Percentiles rank a stretch among this genome's conserved stretches.
Conservation (phyloP, 2,797 vertebrate genomes). For the Tenualosa ilisha region DNA sequence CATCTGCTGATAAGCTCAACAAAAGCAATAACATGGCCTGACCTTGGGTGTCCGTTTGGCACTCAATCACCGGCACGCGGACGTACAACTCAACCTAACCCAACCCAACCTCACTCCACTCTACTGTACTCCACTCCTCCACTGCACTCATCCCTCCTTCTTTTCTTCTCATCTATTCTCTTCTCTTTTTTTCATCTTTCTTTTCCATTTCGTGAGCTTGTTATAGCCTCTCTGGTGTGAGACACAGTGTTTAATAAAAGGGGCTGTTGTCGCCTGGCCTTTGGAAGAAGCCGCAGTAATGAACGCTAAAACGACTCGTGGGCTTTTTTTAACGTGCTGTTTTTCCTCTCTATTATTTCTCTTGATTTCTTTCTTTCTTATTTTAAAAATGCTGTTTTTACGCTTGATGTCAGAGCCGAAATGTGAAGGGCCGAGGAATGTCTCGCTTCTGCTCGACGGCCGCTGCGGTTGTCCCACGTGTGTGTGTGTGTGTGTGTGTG, state of each 20-base stretch:
- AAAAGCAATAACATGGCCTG: conserved; percentile 1
- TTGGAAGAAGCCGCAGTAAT: not conserved
- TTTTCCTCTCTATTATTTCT: not conserved
- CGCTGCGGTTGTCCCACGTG: not conserved
- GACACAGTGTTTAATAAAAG: not conserved
- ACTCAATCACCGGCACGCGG: not conserved
- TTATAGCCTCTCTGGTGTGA: not conserved
- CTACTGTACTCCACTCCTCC: not conserved
- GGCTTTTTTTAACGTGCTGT: not conserved
- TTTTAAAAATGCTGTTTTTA: not conserved
- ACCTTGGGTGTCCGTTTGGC: not conserved
- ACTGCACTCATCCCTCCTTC: not conserved
- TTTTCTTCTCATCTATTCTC: conserved; percentile 42
- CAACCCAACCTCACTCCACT: not conserved
- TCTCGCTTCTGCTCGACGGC: not conserved
- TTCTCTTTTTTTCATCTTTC: conserved; percentile 45
- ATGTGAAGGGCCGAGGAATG: not conserved
- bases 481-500: not conserved
- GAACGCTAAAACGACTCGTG: not conserved
- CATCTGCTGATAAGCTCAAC: conserved; percentile 9
- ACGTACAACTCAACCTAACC: not conserved
- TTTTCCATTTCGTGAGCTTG: not conserved
- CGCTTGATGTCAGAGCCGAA: not conserved
- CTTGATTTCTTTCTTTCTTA: not conserved
- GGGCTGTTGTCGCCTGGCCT: not conserved